A percentile compares a stretch with the other conserved stretches of the same genome.
Evolutionary conservation across 2,113 vertebrate species (phyloP).

Genomic region (Grammomys dolichurus): DNA sequence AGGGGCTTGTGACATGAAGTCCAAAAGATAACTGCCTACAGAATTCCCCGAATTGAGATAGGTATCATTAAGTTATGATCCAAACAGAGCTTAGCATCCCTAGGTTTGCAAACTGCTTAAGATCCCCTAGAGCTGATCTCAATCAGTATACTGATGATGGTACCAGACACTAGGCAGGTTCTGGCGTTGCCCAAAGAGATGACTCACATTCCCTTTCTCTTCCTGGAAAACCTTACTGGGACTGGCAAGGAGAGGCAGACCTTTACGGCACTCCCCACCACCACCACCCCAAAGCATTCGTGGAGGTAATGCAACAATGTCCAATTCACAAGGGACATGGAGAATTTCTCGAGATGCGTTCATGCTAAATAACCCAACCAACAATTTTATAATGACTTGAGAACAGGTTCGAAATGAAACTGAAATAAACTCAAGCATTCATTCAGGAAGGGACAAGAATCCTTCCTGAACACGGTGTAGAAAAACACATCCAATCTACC

Average conservation of each 20-base stretch:
- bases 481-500: not conserved
- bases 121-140: not conserved
- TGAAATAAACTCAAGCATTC: not conserved
- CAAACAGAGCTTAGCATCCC: not conserved
- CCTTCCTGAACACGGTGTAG: not conserved
- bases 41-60: not conserved
- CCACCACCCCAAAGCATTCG: rapidly evolving
- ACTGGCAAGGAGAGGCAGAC: not conserved
- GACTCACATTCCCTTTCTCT: no score
- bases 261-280: no score
- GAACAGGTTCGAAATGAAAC: not conserved
- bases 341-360: not conserved
- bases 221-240: not conserved
- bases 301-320: not conserved
- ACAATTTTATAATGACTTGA: not conserved
- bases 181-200: not conserved
- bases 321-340: not conserved
- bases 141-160: not conserved
- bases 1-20: not conserved
- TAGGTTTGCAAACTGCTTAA: not conserved
- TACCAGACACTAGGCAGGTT: no score
- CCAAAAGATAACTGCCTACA: not conserved
- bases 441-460: not conserved
- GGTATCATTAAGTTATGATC: no score
- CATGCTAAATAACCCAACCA: not conserved